These are phyloP conservation scores for Brachypodius melanocephalos DNA, from an alignment of 2,113 vertebrate genomes.

Conservation along the genomic window DNA sequence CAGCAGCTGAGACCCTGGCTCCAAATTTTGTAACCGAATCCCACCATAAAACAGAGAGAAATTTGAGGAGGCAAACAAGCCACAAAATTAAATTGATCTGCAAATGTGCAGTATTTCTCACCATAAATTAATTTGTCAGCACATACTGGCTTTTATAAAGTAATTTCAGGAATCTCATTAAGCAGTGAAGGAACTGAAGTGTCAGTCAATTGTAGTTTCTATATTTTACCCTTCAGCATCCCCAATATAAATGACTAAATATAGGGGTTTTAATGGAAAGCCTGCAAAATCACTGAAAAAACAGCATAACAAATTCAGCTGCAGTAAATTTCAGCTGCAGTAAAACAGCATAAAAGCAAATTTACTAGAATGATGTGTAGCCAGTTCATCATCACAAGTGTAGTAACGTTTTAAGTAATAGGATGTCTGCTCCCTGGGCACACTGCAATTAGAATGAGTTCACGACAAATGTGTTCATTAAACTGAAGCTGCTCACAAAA, in stretches of 20 bases:
- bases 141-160: neutral
- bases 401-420: neutral
- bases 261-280: neutral
- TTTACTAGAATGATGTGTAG: neutral
- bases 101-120: neutral
- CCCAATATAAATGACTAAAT: neutral
- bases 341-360: neutral
- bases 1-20: neutral
- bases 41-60: neutral
- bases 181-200: neutral
- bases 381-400: conserved; percentile 10
- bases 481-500: neutral
- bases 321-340: neutral
- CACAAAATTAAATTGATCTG: neutral
- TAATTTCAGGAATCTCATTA: neutral
- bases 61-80: neutral
- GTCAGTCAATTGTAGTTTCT: neutral
- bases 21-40: neutral
- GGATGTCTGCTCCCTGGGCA: neutral
- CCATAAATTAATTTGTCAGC: neutral
- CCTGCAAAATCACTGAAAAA: neutral
- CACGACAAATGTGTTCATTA: conserved; percentile 19
- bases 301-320: neutral
- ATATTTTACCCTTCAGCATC: neutral
- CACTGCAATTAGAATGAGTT: conserved; percentile 22